phyloP scores from a whole-genome alignment of 1,140 invertebrate species.

The Tribolium castaneum region DNA sequence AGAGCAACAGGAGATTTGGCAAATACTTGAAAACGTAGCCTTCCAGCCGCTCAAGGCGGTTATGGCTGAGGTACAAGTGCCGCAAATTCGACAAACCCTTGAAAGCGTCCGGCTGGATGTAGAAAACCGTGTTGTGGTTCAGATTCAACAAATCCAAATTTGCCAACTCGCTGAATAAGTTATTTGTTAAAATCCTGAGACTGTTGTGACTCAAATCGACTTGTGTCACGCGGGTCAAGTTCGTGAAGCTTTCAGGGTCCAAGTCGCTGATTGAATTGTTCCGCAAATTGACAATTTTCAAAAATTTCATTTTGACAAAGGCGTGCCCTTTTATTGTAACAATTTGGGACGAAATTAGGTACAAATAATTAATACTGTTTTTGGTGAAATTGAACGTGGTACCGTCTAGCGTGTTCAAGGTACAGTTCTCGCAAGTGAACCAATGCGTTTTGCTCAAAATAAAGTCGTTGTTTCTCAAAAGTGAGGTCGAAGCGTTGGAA shows the following conservation, averaged over 20 bases:
- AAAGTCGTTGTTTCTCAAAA: constrained; percentile 52
- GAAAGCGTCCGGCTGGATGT: constrained; percentile 57
- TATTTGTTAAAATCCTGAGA: constrained; percentile 53
- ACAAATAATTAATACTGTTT: constrained; percentile 57
- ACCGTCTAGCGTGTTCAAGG: constrained; percentile 53
- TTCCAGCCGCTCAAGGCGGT: constrained; percentile 54
- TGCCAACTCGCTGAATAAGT: constrained; percentile 55
- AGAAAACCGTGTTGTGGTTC: constrained; percentile 55
- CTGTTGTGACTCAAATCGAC: constrained; percentile 57
- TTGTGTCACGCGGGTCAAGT: constrained; percentile 53
- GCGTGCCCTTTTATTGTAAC: constrained; percentile 50
- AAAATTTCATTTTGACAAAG: constrained; percentile 52
- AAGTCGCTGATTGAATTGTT: constrained; percentile 54
- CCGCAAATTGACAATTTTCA: constrained; percentile 55
- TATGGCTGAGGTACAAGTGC: constrained; percentile 58
- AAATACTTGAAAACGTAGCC: constrained; percentile 55
- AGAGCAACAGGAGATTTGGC: constrained; percentile 56
- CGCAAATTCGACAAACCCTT: constrained; percentile 56
- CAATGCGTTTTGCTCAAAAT: constrained; percentile 55
- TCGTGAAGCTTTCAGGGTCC: constrained; percentile 51
- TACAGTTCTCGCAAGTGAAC: constrained; percentile 57
- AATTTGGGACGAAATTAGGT: constrained; percentile 47
- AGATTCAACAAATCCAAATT: constrained; percentile 59
- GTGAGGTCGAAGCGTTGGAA: constrained; percentile 50
- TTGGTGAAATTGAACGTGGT: constrained; percentile 55